Percentiles rank a stretch among this genome's conserved stretches.
Evolutionary conservation across 2,113 vertebrate species (phyloP).

Genomic region (rabbit (Oryctolagus cuniculus)): DNA sequence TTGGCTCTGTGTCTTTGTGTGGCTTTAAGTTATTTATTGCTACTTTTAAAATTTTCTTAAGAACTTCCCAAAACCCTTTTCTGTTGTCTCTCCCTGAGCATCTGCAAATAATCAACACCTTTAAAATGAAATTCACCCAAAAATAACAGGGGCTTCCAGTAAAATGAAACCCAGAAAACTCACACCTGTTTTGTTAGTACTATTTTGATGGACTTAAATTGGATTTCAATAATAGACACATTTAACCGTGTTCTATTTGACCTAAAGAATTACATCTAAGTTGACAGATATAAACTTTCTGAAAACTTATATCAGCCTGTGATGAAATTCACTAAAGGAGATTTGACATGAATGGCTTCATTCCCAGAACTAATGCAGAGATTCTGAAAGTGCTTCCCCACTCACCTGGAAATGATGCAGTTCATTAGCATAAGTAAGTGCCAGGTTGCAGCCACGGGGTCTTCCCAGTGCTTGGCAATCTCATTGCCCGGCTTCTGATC

Average conservation of each 20-base stretch:
- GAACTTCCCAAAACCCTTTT: constrained; percentile 45
- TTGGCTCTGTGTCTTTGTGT: background rate
- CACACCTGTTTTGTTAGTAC: constrained; percentile 56
- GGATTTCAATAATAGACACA: constrained; percentile 57
- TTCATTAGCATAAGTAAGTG: constrained; percentile 62
- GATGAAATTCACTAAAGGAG: constrained; percentile 41
- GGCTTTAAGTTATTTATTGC: constrained; percentile 15
- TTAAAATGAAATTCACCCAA: constrained; percentile 71
- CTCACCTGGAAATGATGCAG: constrained; percentile 20
- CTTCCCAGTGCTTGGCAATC: background rate
- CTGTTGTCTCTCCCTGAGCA: constrained; percentile 57
- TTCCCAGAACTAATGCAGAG: constrained; percentile 47
- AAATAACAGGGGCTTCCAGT: constrained; percentile 68
- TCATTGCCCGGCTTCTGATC: constrained; percentile 65
- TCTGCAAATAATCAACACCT: constrained; percentile 83
- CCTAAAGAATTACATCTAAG: constrained; percentile 38
- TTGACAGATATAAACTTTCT: constrained; percentile 13
- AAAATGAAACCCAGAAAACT: constrained; percentile 58
- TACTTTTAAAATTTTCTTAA: constrained; percentile 49
- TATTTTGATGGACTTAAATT: constrained; percentile 63
- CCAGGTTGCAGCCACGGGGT: background rate
- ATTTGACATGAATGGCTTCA: background rate
- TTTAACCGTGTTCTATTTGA: constrained; percentile 58
- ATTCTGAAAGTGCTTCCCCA: background rate
- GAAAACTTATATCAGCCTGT: background rate